Evolutionary conservation across 2,797 vertebrate genomes (phyloP), one percentile per base, ranked within the genome.

Genomic region (Ptychobarbus kaznakovi): DNA sequence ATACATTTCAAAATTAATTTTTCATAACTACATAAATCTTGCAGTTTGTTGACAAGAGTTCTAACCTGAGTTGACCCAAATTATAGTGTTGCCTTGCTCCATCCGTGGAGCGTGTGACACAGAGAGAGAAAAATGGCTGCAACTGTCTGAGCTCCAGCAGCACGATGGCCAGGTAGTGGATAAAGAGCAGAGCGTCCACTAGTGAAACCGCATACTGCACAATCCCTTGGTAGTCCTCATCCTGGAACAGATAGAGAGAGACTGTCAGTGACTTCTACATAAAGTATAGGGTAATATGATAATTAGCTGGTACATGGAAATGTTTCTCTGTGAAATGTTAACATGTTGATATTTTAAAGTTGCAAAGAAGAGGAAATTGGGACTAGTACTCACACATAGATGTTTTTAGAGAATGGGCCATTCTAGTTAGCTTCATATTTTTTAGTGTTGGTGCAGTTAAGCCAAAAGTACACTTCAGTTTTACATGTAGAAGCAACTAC

Each of bases 141-240:
- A 99, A 94, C 88, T 99, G 97, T 25, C 97, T 92, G 12, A 98
- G 95, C 93, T 99, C 97, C 92, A 98, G 94, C 90, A 99, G 92
- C 86, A 99, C 96, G 0, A 99, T 95, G 5, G 97, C 97, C 93
- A 99, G 93, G 93, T 99, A 99, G 87, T 98, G 97, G 89, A 99
- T 97, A 89, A 98, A 98, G 85, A 99, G 96, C 87, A 98, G 96
- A 0, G 97, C 97, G 6, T 99, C 98, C 94, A 99, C 97, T 0
- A 99, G 95, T 13, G 98, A 98, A 89, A 97, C 97, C 0, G 97
- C 95, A 0, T 98, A 98, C 92, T 99, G 97, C 90, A 98, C 98
- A 1, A 98, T 97, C 4, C 97, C 97, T 38, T 98, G 96, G 92
- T 98, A 97, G 91, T 97, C 96, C 82, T 96, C 95, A 90, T 98